Evolutionary conservation across 2,797 vertebrate species (phyloP).

Genomic region (Nannoperca australis): DNA sequence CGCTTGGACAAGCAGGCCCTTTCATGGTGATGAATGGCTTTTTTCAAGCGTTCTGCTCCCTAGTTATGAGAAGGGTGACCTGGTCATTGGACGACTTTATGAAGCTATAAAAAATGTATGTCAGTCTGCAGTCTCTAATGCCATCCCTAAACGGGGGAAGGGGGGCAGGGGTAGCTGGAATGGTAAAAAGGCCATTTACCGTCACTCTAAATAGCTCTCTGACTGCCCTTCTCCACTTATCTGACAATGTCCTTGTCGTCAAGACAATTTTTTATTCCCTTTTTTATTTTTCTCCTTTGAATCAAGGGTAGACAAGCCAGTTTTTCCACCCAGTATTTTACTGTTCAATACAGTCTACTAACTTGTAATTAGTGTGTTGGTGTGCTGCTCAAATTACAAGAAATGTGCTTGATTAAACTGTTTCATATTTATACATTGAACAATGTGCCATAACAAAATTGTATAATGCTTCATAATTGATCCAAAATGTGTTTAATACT

Average conservation of each 20-base stretch:
- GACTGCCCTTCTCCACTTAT: slow-evolving; percentile 89
- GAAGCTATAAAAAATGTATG: slow-evolving; percentile 99
- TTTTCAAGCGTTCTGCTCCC: slow-evolving; percentile 99
- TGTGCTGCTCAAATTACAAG: slow-evolving; percentile 21
- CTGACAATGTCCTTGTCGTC: slow-evolving; percentile 88
- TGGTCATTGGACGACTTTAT: slow-evolving; percentile 99
- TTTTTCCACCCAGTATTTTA: slow-evolving; percentile 52
- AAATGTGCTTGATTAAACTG: slow-evolving; percentile 24
- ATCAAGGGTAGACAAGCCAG: slow-evolving; percentile 60
- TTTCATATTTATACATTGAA: neutral
- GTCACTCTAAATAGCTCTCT: slow-evolving; percentile 94
- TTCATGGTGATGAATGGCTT: slow-evolving; percentile 99
- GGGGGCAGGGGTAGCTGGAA: slow-evolving; percentile 84
- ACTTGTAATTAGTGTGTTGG: slow-evolving; percentile 50
- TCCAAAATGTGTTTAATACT: slow-evolving; percentile 13
- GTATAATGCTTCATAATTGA: slow-evolving; percentile 5
- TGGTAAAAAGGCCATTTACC: slow-evolving; percentile 97
- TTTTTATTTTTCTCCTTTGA: slow-evolving; percentile 70
- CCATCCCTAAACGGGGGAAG: slow-evolving; percentile 89
- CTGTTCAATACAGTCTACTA: slow-evolving; percentile 41
- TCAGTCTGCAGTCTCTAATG: slow-evolving; percentile 99
- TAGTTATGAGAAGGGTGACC: slow-evolving; percentile 99
- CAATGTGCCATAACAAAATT: slow-evolving; percentile 15
- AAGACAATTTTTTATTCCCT: slow-evolving; percentile 81
- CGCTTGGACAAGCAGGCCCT: slow-evolving; percentile 96